Evolutionary conservation across 2,113 vertebrate species (phyloP), one percentile per base, ranked within the genome.

Genomic region (Butorides virescens): DNA sequence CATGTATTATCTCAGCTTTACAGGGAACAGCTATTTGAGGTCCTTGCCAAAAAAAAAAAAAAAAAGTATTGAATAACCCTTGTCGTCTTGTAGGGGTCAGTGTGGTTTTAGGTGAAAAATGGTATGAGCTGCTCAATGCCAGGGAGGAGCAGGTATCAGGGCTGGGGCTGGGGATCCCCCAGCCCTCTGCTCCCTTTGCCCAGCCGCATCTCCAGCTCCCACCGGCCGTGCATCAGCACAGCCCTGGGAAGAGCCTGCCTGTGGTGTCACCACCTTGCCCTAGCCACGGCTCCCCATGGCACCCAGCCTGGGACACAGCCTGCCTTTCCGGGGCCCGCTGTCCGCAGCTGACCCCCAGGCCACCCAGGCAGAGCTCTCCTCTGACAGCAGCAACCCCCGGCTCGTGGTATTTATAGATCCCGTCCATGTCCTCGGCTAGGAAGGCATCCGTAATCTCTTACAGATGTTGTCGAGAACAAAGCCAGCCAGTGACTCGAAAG

Each of bases 401-500:
- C 78, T 87, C 34, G 0, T 71, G 81, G 96, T 95, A 97, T 97
- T 96, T 96, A 94, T 92, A 95, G 96, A 97, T 87, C 81, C 82
- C 22, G 0, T 93, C 93, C 91, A 82, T 86, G 93, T 96, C 95
- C 90, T 94, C 53, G 0, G 46, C 22, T 7, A 78, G 75, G 67
- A 95, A 95, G 75, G 90, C 92, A 88, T 92, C 92, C 1, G 0
- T 98, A 98, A 98, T 98, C 93, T 96, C 94, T 98, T 97, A 67
- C 97, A 97, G 97, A 98, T 98, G 97, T 97, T 94, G 63, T 58
- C 1, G 62, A 96, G 93, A 97, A 97, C 97, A 97, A 97, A 97
- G 96, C 92, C 95, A 93, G 93, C n/a, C 94, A 93, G 91, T 84
- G 92, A 97, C 94, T 96, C 36, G 0, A 75, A 87, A 90, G 92